Base-by-base conservation (phyloP, 1,140 invertebrate species). In the Cyrtorhinus lividipennis region DNA sequence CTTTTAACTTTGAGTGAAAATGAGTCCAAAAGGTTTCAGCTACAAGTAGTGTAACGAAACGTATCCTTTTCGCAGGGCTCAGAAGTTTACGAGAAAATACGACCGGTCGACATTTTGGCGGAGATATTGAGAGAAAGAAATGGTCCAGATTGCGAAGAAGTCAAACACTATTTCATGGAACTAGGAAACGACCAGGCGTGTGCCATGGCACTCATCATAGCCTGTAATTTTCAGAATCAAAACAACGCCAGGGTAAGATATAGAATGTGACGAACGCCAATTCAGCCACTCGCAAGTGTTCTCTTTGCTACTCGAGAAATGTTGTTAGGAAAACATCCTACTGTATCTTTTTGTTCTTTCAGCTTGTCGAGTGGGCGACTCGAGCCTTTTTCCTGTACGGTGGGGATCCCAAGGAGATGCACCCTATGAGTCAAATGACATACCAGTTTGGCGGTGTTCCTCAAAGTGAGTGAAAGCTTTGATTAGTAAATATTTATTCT, bases 321-420 rank as follows among this genome's bases (percentile, higher is more conserved):
- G n/a, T n/a, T n/a, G n/a, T n/a, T n/a, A n/a, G n/a, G n/a, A n/a
- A n/a, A n/a, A n/a, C n/a, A n/a, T n/a, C n/a, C n/a, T n/a, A n/a
- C n/a, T n/a, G n/a, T n/a, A n/a, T n/a, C n/a, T n/a, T n/a, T n/a
- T n/a, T n/a, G n/a, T 57, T 8, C 27, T 70, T 30, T 60, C 67
- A 83, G 78, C 71, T 85, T 0, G 80, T 83, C 45, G 87, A 95
- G 69, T 90, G 88, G 84, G 93, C 94, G 2, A 87, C 87, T 1
- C 81, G 90, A 70, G 92, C 93, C 0, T 95, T 96, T 72, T 92
- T 96, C 70, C 73, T 92, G 62, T 95, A 93, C 73, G 93, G 94
- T 27, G 87, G 87, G 12, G 90, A 94, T 68, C 80, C 78, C 3
- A 72, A 73, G 26, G 61, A 62, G 24, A 56, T 63, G 1, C 62